Base-by-base conservation (phyloP, 2,113 vertebrate genomes). In the Apteryx owenii region DNA sequence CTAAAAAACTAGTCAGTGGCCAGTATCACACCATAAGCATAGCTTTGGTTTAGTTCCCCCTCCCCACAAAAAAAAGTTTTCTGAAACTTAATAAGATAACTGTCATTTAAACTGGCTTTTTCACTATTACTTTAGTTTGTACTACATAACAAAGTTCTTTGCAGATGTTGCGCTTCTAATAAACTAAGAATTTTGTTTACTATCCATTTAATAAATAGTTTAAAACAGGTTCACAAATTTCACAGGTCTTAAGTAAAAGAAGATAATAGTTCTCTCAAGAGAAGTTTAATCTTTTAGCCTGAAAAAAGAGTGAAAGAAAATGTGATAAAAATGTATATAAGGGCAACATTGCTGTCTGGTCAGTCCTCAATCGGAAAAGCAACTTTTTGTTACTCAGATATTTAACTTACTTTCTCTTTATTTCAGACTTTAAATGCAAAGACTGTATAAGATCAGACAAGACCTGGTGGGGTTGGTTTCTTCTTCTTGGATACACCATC, bases 1-100 rank as follows among this genome's bases (percentile, higher is more conserved):
- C 4, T 66, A 23, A 70, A 62, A 68, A 82, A 42, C 0, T 7
- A 14, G 14, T 40, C 10, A 61, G 33, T 0, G 0, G 38, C 11
- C 22, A 78, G 42, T 71, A 40, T 38, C 5, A 4, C 3, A 81
- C 3, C 50, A 54, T 40, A 83, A 2, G 1, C 4, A 50, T 44
- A n/a, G 5, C 17, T n/a, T 80, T 71, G 9, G 5, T 81, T 51
- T 78, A 42, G 28, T 84, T 31, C 23, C 53, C 53, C 53, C 53
- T 25, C 17, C 48, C 38, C 44, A 15, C 3, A 62, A 83, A 3
- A n/a, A 87, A 68, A 51, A 18, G 2, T 50, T 61, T 4, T 4
- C 31, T 36, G 48, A 77, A 9, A 65, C 11, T 60, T 72, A 44
- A 26, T 31, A 58, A 64, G 14, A 21, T 36, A 66, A 38, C 9